Evolutionary conservation across 2,113 vertebrate genomes (phyloP).

Genomic region (Thalassoma bifasciatum): DNA sequence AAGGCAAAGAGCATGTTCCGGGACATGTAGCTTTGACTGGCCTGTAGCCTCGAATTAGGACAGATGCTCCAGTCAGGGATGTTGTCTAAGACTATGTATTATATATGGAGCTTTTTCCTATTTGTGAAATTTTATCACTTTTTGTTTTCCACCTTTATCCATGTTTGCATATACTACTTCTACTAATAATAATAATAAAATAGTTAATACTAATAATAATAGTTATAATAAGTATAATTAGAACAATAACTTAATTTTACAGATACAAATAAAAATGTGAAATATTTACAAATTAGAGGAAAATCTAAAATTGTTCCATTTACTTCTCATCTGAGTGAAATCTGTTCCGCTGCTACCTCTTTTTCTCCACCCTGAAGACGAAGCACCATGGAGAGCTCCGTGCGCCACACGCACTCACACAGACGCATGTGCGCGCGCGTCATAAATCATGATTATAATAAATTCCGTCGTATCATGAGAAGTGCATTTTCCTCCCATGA

Average conservation of each 20-base stretch:
- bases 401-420: neutral
- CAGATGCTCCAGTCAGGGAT: conserved; percentile 13
- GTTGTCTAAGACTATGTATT: conserved; percentile 39
- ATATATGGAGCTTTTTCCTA: neutral
- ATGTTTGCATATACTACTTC: too few relatives aligned
- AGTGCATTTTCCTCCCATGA: neutral
- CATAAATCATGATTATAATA: conserved; percentile 63
- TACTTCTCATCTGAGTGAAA: neutral
- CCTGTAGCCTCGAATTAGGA: neutral
- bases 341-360: neutral
- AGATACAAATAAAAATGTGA: too few relatives aligned
- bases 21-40: conserved; percentile 62
- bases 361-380: neutral
- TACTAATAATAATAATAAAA: neutral
- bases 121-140: neutral
- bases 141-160: too few relatives aligned
- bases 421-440: neutral
- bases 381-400: conserved; percentile 81
- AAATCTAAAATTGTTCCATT: too few relatives aligned
- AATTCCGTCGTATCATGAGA: conserved; percentile 8
- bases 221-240: too few relatives aligned
- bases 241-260: too few relatives aligned
- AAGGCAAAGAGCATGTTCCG: conserved; percentile 72
- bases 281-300: too few relatives aligned
- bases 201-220: neutral